phyloP scores from a whole-genome alignment of 2,113 vertebrate species.

The Pitta sordida region DNA sequence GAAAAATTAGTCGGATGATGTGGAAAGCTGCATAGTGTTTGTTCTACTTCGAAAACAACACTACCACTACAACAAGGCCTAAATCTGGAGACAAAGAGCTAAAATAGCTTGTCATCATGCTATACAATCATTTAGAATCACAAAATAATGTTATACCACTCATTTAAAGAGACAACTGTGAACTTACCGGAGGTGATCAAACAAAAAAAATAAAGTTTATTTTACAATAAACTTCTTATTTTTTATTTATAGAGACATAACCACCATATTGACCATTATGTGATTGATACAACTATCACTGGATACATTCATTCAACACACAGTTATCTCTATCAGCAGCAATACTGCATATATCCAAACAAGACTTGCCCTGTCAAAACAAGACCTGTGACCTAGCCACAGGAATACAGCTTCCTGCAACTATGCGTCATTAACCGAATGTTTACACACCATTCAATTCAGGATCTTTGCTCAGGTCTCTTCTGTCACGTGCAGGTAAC shows the following conservation, averaged over 20 bases:
- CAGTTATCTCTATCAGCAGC: not conserved
- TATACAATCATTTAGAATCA: not conserved
- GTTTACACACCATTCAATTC: not conserved
- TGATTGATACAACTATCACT: not conserved
- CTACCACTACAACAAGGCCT: not conserved
- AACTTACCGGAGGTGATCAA: not conserved
- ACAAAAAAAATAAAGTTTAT: not conserved
- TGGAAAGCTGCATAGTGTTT: not conserved
- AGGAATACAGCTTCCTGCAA: not conserved
- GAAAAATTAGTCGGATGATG: not conserved
- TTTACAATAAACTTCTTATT: not conserved
- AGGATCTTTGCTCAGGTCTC: constrained; percentile 15
- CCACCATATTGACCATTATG: not conserved
- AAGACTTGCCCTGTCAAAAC: constrained; percentile 11
- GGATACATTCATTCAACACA: not conserved
- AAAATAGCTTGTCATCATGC: not conserved
- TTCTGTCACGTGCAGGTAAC: not conserved
- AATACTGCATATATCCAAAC: not conserved
- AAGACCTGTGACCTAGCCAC: constrained; percentile 21
- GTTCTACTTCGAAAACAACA: not conserved
- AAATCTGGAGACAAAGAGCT: not conserved
- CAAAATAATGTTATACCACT: not conserved
- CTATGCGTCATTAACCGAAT: not conserved
- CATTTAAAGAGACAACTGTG: not conserved
- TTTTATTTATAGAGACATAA: not conserved